These are phyloP conservation scores for Dipodomys ordii DNA, from an alignment of 2,113 vertebrate genomes.

Conservation along the genomic window DNA sequence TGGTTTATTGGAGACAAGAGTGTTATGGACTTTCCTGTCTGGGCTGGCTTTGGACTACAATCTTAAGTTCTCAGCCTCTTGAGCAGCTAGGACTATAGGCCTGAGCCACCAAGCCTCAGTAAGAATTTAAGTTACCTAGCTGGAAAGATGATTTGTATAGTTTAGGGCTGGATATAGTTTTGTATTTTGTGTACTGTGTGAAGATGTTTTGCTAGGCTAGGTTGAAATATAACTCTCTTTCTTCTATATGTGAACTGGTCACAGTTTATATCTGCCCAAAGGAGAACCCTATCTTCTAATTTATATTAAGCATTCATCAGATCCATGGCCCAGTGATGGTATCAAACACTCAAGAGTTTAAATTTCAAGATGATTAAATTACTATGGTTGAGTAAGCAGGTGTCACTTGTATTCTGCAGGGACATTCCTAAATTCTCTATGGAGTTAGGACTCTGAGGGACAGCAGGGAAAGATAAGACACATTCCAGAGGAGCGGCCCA, in stretches of 20 bases:
- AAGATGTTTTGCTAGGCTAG: neutral
- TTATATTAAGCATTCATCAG: neutral
- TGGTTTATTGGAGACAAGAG: no score
- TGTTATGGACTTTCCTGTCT: no score
- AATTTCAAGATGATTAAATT: neutral
- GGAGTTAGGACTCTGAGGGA: neutral
- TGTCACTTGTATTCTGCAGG: neutral
- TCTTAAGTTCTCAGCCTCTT: no score
- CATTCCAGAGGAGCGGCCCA: neutral
- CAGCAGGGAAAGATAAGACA: neutral
- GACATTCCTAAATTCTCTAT: neutral
- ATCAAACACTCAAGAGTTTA: neutral
- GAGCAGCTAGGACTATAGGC: neutral
- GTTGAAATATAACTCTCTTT: neutral
- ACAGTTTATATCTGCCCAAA: neutral
- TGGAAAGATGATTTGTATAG: neutral
- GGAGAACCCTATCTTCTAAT: neutral
- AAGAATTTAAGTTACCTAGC: neutral
- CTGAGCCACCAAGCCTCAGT: neutral
- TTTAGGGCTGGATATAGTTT: neutral
- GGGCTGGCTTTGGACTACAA: no score
- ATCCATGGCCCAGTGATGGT: no score
- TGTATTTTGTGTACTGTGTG: neutral
- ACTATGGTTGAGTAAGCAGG: neutral
- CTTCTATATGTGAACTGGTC: neutral